A percentile compares a stretch with the other conserved stretches of the same genome.
Conservation (phyloP, 2,113 vertebrate genomes). For the Psittacara wagleri region DNA sequence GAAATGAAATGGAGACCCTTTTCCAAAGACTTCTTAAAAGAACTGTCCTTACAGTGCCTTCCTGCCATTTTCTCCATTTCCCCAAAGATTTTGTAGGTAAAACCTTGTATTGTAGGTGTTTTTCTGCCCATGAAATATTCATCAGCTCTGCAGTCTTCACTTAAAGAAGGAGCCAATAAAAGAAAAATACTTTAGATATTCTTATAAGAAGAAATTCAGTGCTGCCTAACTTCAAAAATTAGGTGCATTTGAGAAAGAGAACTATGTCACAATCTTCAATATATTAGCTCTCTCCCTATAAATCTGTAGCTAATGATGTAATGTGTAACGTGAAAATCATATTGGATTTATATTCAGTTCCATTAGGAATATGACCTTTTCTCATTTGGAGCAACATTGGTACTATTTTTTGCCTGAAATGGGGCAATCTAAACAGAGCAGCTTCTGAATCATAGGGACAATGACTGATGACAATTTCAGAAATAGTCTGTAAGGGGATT, state of each 20-base stretch:
- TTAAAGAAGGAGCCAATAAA: conserved; percentile 74
- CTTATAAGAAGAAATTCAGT: conserved; percentile 65
- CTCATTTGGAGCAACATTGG: conserved; percentile 52
- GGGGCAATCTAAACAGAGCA: conserved; percentile 16
- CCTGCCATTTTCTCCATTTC: conserved; percentile 23
- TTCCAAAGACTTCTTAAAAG: conserved; percentile 42
- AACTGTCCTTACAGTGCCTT: neutral
- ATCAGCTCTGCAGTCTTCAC: conserved; percentile 64
- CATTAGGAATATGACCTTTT: conserved; percentile 32
- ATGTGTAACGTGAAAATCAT: conserved; percentile 66
- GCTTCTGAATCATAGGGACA: conserved; percentile 6
- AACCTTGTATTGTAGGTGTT: conserved; percentile 10
- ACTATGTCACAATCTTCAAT: conserved; percentile 69
- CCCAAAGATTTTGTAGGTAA: conserved; percentile 52
- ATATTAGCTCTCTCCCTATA: conserved; percentile 69
- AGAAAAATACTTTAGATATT: conserved; percentile 70
- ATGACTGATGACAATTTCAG: conserved; percentile 39
- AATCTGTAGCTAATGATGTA: conserved; percentile 75
- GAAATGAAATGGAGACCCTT: conserved; percentile 47
- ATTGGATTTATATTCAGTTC: conserved; percentile 62
- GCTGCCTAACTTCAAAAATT: conserved; percentile 72
- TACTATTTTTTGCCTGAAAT: neutral
- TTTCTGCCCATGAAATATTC: conserved; percentile 71
- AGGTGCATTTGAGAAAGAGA: conserved; percentile 56
- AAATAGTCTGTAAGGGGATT: conserved; percentile 11